A percentile compares a stretch with the other conserved stretches of the same genome.
Conservation (phyloP, 2,113 vertebrate genomes). For the Hyperoodon ampullatus region DNA sequence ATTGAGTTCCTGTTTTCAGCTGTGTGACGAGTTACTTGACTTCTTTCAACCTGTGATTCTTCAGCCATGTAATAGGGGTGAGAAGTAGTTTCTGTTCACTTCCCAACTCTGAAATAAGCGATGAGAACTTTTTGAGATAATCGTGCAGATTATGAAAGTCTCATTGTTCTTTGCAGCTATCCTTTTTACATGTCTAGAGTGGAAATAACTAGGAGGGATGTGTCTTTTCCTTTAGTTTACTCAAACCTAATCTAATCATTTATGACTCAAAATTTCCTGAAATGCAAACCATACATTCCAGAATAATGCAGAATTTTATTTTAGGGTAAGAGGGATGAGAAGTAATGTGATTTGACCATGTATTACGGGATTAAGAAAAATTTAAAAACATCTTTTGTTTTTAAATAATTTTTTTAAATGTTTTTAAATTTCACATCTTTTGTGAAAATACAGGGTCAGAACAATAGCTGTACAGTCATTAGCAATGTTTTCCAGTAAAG, state of each 20-base stretch:
- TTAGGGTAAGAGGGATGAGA: not conserved
- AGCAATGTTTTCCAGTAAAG: not conserved
- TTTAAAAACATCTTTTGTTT: not conserved
- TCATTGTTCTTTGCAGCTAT: not conserved
- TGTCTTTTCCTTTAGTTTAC: not conserved
- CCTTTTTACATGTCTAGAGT: not conserved
- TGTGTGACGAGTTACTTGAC: not conserved
- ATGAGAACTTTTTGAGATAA: not conserved
- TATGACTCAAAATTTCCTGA: slow-evolving; percentile 1
- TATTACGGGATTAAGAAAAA: not conserved
- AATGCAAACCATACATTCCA: not conserved
- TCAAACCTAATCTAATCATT: not conserved
- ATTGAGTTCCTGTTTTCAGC: not conserved
- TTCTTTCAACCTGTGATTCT: not conserved
- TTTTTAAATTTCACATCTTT: too few species aligned
- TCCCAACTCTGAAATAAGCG: slow-evolving; percentile 8
- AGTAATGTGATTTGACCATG: not conserved
- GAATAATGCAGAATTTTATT: slow-evolving; percentile 10
- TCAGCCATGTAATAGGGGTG: not conserved
- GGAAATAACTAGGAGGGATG: not conserved
- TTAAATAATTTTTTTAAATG: too few species aligned
- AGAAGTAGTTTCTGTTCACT: not conserved
- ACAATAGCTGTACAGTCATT: not conserved
- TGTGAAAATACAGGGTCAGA: not conserved
- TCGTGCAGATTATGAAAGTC: not conserved